Conservation (phyloP, 64 coral and sea anemone species). For the Montipora foliosa region DNA sequence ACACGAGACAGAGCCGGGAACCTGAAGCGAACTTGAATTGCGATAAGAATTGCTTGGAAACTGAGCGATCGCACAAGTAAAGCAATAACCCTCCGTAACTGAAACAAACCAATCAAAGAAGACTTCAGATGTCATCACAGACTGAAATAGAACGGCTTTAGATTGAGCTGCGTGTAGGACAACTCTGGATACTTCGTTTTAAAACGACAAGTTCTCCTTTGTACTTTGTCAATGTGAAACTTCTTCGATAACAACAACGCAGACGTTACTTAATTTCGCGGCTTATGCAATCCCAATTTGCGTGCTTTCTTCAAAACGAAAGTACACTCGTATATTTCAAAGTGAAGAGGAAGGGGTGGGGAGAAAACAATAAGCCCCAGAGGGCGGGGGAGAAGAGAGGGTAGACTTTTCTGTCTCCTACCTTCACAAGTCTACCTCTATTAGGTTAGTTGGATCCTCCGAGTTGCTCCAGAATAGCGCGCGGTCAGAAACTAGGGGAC, state of each 20-base stretch:
- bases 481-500: too few species aligned
- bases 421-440: background rate
- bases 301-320: background rate
- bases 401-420: background rate
- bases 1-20: slow-evolving; percentile 91
- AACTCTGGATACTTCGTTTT: background rate
- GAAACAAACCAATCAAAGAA: background rate
- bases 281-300: too few species aligned
- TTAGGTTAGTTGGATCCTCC: too few species aligned
- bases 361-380: background rate
- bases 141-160: too few species aligned
- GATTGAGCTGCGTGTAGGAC: too few species aligned
- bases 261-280: too few species aligned
- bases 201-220: too few species aligned
- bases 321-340: too few species aligned
- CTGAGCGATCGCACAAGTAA: slow-evolving; percentile 74
- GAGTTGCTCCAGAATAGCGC: too few species aligned
- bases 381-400: background rate
- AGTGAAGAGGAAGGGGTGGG: too few species aligned
- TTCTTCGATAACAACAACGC: too few species aligned
- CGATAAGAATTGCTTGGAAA: slow-evolving; percentile 76
- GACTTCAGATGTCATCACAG: background rate
- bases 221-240: too few species aligned
- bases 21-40: slow-evolving; percentile 86
- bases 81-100: slow-evolving; percentile 91